These are phyloP conservation scores for Podarcis siculus DNA, from an alignment of 2,797 vertebrate species.

Conservation along the genomic window DNA sequence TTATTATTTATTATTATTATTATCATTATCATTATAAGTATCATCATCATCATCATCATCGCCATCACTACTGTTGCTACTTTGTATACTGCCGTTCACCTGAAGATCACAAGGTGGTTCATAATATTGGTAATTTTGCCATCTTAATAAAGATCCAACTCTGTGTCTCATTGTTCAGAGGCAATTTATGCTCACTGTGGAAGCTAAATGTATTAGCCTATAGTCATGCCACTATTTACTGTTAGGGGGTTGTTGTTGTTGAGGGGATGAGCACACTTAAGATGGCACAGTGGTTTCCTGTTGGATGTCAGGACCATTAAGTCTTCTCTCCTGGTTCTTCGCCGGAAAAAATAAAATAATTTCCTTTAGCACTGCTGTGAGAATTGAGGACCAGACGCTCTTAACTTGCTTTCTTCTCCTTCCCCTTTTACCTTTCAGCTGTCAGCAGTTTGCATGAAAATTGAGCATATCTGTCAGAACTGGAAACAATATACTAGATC, in stretches of 20 bases:
- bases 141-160: neutral
- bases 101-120: too few species aligned
- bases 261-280: too few species aligned
- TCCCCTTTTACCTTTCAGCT: neutral
- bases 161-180: neutral
- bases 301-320: neutral
- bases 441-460: fast-evolving
- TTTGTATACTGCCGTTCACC: too few species aligned
- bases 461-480: constrained; percentile 42
- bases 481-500: neutral
- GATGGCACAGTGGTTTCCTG: neutral
- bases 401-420: fast-evolving
- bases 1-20: too few species aligned
- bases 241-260: neutral
- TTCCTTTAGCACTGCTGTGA: neutral
- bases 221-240: neutral
- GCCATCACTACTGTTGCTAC: too few species aligned
- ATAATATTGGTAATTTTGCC: neutral
- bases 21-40: too few species aligned
- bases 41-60: fast-evolving
- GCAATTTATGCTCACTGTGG: neutral
- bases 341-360: fast-evolving
- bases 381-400: neutral
- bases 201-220: neutral
- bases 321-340: neutral